Conservation (phyloP, 2,888 invertebrate genomes). For the Phymatocera aterrima region DNA sequence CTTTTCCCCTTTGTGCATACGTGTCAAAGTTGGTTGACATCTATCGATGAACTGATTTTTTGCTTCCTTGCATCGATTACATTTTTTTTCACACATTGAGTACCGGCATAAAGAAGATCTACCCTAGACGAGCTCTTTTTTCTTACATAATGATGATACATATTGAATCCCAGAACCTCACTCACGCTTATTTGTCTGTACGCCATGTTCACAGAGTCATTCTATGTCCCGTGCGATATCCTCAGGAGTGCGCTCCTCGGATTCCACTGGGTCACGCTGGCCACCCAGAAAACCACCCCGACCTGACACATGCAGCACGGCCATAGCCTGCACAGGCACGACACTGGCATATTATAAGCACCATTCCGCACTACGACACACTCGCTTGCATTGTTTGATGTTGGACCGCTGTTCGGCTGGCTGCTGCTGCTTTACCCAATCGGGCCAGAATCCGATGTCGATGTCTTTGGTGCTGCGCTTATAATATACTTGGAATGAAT, state of each 20-base stretch:
- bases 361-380: constrained; percentile 49
- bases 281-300: constrained; percentile 63
- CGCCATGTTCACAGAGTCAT: constrained; percentile 73
- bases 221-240: constrained; percentile 69
- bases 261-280: constrained; percentile 58
- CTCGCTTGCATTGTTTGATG: constrained; percentile 71
- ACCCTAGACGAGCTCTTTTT: not conserved
- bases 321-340: constrained; percentile 60
- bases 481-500: constrained; percentile 2
- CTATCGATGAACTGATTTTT: too few relatives aligned
- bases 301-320: constrained; percentile 62
- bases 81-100: not conserved
- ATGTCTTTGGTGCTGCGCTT: constrained; percentile 32
- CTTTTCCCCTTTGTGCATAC: too few relatives aligned
- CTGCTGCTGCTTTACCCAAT: constrained; percentile 49
- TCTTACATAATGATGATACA: not conserved
- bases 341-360: constrained; percentile 32
- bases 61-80: not conserved
- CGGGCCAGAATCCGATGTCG: constrained; percentile 19
- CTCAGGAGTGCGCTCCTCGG: constrained; percentile 49
- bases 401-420: constrained; percentile 67
- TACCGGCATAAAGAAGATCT: not conserved
- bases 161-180: constrained; percentile 50
- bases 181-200: constrained; percentile 62
- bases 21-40: too few relatives aligned